Percentiles rank a stretch among this genome's conserved stretches.
phyloP scores from a whole-genome alignment of 35 echinoderm and acorn worm species.

The Strongylocentrotus purpuratus region DNA sequence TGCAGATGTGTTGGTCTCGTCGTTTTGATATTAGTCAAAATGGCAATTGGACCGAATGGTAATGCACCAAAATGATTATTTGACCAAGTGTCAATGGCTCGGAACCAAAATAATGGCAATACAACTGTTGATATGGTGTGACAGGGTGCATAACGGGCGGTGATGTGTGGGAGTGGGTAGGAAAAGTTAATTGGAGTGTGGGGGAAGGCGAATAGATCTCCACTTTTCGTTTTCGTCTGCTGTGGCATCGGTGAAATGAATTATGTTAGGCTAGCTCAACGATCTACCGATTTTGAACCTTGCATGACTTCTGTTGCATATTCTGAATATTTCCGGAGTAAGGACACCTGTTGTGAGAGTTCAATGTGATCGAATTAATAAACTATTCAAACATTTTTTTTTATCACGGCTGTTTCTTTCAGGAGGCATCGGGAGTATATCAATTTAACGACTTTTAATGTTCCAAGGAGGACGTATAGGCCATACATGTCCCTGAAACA shows the following conservation, averaged over 20 bases:
- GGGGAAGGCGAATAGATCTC: background rate
- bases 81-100: no score
- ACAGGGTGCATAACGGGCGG: background rate
- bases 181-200: background rate
- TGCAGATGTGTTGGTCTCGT: no score
- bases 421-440: background rate
- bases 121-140: no score
- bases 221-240: background rate
- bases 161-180: background rate
- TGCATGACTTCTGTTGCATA: background rate
- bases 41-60: no score
- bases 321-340: background rate
- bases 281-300: background rate
- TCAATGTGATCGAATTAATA: background rate
- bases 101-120: no score
- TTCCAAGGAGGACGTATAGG: no score
- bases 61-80: no score
- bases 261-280: background rate
- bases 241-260: background rate
- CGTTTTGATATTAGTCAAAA: no score
- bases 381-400: background rate
- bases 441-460: background rate
- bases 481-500: no score
- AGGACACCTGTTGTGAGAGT: background rate
- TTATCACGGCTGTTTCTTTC: no score